phyloP scores from a whole-genome alignment of 2,888 invertebrate species.

The Amphiduros pacificus region DNA sequence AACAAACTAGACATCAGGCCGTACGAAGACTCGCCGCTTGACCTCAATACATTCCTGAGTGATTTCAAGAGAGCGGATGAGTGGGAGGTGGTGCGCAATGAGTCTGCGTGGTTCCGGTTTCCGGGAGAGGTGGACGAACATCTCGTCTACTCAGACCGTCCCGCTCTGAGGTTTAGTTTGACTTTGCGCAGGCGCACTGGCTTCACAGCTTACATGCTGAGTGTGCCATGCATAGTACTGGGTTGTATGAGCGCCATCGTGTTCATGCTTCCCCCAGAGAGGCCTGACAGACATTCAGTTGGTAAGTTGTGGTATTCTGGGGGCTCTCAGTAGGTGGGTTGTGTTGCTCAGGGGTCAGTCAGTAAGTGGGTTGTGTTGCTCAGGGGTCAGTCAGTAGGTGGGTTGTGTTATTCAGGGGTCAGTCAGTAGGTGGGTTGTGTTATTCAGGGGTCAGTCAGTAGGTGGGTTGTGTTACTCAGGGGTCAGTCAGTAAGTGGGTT shows the following conservation, averaged over 20 bases:
- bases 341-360: too few species aligned
- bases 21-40: too few species aligned
- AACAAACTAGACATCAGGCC: too few species aligned
- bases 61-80: neutral
- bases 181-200: neutral
- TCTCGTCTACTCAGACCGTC: neutral
- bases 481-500: too few species aligned
- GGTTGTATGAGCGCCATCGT: neutral
- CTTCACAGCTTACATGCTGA: slow-evolving; percentile 3
- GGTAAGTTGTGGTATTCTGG: too few species aligned
- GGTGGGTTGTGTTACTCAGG: too few species aligned
- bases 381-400: too few species aligned
- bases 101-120: neutral
- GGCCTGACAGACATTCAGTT: slow-evolving; percentile 2
- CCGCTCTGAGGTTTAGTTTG: neutral
- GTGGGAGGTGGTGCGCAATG: slow-evolving; percentile 2
- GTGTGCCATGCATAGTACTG: slow-evolving; percentile 1
- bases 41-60: neutral
- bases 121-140: neutral
- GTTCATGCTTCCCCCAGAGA: slow-evolving; percentile 6
- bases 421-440: too few species aligned
- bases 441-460: too few species aligned
- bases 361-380: too few species aligned
- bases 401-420: too few species aligned
- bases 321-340: too few species aligned